Evolutionary conservation across 2,113 vertebrate genomes (phyloP).

Genomic region (Donacobius atricapilla): DNA sequence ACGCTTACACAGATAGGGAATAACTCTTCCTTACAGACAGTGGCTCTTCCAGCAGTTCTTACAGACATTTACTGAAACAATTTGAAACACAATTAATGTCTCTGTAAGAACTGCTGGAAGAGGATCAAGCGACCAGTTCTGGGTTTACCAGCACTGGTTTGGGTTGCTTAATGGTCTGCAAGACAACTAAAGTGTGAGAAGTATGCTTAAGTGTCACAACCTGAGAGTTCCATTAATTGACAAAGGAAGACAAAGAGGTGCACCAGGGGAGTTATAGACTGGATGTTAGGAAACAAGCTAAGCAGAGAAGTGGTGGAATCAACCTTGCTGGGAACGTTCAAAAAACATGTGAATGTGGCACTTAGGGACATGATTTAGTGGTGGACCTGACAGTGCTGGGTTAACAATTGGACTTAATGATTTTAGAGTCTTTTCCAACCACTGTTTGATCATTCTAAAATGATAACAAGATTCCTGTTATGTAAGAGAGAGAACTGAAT

Average conservation of each 20-base stretch:
- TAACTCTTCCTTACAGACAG: background rate
- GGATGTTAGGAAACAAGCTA: background rate
- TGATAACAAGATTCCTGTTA: background rate
- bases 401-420: background rate
- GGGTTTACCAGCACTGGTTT: background rate
- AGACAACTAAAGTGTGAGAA: background rate
- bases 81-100: background rate
- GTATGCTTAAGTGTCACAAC: background rate
- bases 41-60: background rate
- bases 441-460: background rate
- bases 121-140: background rate
- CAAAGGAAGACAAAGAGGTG: background rate
- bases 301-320: background rate
- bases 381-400: background rate
- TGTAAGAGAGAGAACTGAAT: background rate
- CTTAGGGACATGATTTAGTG: background rate
- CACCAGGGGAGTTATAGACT: background rate
- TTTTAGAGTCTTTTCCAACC: background rate
- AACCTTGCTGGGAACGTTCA: fast-evolving
- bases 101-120: background rate
- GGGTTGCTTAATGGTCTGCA: background rate
- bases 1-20: background rate
- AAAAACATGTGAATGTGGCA: background rate
- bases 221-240: background rate
- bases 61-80: background rate